Evolutionary conservation across 2,113 vertebrate genomes (phyloP), one percentile per base, ranked within the genome.

Genomic region (Eclectus roratus): DNA sequence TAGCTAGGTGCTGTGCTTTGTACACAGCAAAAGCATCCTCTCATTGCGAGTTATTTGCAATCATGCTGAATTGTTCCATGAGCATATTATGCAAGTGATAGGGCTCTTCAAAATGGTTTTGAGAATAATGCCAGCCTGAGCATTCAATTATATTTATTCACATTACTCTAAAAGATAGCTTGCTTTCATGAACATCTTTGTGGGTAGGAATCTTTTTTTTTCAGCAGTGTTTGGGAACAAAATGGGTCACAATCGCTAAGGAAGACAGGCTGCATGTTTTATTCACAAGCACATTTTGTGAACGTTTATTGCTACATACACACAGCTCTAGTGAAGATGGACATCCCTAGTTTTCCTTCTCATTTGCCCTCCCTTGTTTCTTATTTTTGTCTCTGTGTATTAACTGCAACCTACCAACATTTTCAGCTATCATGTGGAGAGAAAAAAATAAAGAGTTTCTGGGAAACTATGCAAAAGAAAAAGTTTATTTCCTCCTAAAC

Each of bases 251-350:
- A 89, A 84, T 85, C 3, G 6, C 96, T 72, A 53, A 86, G 92
- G 83, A 97, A 95, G 92, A 80, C 91, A 92, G 88, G 63, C 80
- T 63, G 70, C 92, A 96, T 94, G 93, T 95, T 95, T 95, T 96
- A 96, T 95, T 96, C 92, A 96, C 88, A 84, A 95, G 83, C 93
- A 73, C 96, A 89, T 92, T 96, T 95, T 96, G 94, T 95, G 93
- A 97, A 85, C 49, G 10, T 89, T 96, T 94, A 95, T 79, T 87
- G 86, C 92, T 94, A 91, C 82, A 76, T 49, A 64, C 17, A 0
- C 69, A 76, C 80, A 61, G 92, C 80, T 88, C 72, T 88, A 93
- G 88, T 89, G 88, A 96, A 94, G 94, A 91, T 91, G 96, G 91
- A 92, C 92, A 94, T 92, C 58, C 52, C 70, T 58, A 53, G 83